A percentile compares a stretch with the other conserved stretches of the same genome.
phyloP scores from a whole-genome alignment of 2,797 vertebrate species.

The Protosalanx chinensis region DNA sequence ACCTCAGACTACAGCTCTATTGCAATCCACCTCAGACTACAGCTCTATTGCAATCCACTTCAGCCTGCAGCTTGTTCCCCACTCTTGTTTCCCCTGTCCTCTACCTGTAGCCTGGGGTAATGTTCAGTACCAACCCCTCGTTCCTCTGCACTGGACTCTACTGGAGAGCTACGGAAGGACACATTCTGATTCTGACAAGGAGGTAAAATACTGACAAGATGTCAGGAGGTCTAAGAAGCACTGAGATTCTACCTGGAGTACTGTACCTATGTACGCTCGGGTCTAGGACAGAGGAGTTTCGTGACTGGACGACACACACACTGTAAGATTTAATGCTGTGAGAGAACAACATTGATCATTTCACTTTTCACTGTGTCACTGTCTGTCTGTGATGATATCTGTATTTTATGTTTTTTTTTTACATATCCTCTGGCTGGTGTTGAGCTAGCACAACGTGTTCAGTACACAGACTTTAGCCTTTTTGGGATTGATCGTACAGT shows the following conservation, averaged over 20 bases:
- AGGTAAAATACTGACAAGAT: background rate
- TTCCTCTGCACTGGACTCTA: background rate
- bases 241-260: background rate
- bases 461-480: conserved; percentile 24
- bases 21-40: no score
- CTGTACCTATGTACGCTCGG: background rate
- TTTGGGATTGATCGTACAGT: conserved; percentile 22
- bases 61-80: background rate
- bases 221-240: background rate
- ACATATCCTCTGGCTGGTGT: conserved; percentile 3
- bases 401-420: background rate
- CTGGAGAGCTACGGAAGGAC: background rate
- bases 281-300: background rate
- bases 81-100: background rate
- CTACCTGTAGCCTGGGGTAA: background rate
- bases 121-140: background rate
- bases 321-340: background rate
- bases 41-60: no score
- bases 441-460: conserved; percentile 13
- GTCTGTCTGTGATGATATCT: background rate
- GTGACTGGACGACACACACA: background rate
- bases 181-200: background rate
- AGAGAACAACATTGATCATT: background rate
- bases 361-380: no score
- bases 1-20: no score